A percentile compares a stretch with the other conserved stretches of the same genome.
phyloP scores from a whole-genome alignment of 1,140 invertebrate genomes.

The Zaprionus vittiger region DNA sequence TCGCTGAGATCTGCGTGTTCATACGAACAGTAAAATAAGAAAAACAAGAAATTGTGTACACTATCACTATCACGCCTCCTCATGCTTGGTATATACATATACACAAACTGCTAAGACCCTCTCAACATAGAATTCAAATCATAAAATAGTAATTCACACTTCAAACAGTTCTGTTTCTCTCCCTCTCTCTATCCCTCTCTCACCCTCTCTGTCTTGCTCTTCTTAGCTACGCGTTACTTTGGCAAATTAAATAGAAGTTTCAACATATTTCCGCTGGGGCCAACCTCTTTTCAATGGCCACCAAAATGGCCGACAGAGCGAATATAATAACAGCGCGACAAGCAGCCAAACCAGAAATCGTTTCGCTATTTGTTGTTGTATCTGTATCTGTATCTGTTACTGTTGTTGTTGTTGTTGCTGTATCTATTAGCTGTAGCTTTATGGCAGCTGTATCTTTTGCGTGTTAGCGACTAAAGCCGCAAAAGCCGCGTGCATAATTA shows the following conservation, averaged over 20 bases:
- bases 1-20: too few species aligned
- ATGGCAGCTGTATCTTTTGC: slow-evolving; percentile 24
- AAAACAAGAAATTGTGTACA: too few species aligned
- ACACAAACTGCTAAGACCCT: too few species aligned
- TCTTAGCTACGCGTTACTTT: slow-evolving; percentile 12
- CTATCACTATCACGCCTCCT: too few species aligned
- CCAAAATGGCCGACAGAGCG: slow-evolving; percentile 44
- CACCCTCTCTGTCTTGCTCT: neutral
- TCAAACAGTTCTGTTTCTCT: neutral
- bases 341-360: slow-evolving; percentile 33
- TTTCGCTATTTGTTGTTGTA: slow-evolving; percentile 1
- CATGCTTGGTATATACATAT: too few species aligned
- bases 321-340: slow-evolving; percentile 32
- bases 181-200: neutral
- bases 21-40: too few species aligned
- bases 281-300: slow-evolving; percentile 38
- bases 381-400: slow-evolving; percentile 8
- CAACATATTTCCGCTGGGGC: slow-evolving; percentile 66
- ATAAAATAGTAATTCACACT: too few species aligned
- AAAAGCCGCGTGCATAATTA: slow-evolving; percentile 63
- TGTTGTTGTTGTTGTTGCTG: slow-evolving; percentile 13
- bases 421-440: slow-evolving; percentile 19
- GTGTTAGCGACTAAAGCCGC: slow-evolving; percentile 42
- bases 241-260: slow-evolving; percentile 71
- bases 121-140: too few species aligned